Evolutionary conservation across 2,888 invertebrate species (phyloP), one percentile per base, ranked within the genome.

Genomic region (Cremastinae sp.): DNA sequence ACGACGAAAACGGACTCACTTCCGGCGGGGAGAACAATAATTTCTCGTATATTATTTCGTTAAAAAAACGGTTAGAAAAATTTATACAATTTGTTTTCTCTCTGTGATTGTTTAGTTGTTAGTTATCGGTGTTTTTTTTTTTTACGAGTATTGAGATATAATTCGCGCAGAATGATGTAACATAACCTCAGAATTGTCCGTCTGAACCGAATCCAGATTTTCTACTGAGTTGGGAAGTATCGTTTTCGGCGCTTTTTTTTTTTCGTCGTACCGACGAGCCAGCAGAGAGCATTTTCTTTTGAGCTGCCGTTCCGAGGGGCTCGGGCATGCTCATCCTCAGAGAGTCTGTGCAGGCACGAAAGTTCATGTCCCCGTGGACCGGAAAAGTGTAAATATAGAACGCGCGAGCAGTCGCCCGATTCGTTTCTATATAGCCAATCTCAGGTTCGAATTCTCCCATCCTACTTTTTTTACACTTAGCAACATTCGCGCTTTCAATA

Each of bases 391-490:
- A 71, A 78, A 80, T 74, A 75, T 78, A 77, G 77, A 79, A 81
- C 79, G 22, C 16, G 16, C 36, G 18, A 20, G 75, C 73, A 78
- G 76, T 76, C 74, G 49, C 74, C 14, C 18, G 4, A 10, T 77
- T 74, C 76, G 75, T 74, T 69, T 78, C 58, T n/a, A n/a, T n/a
- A n/a, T 70, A 70, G 71, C 74, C 79, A 76, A 74, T 75, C 74
- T 75, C 74, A 74, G 68, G 79, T 61, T 47, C 70, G 65, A 53
- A 73, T 73, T 45, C 4, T n/a, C 12, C 70, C 54, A 36, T 45
- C 70, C 68, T 45, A 75, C 74, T 68, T 47, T 41, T 36, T 54
- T 41, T 65, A 28, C 28, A 5, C 28, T 28, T 5, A 28, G 28
- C 28, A 28, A 28, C 5, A 28, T 28, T 28, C 5, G 5, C 5